Evolutionary conservation across 2,797 vertebrate species (phyloP), one percentile per base, ranked within the genome.

Genomic region (Fistularia tabacaria): DNA sequence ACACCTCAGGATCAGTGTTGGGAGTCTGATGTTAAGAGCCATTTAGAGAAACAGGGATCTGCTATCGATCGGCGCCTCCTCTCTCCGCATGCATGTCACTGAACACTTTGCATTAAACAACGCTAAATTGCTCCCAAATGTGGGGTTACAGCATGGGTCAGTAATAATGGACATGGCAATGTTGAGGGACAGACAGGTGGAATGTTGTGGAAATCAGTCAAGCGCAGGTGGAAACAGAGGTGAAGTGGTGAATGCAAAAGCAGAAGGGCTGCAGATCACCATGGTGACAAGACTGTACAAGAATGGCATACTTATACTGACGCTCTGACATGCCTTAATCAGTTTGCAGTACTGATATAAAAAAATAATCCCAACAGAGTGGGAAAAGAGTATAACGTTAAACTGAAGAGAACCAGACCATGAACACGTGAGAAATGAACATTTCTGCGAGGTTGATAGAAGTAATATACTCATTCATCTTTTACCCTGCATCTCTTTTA

Each of bases 81-180:
- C 66, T 65, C 66, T 82, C 66, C 68, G 64, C 47, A 62, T 5
- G 2, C 60, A 64, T 66, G 64, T 58, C 77, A 67, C 71, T 71
- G 73, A 83, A 83, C 76, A 73, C 67, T 85, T 79, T 65, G 66
- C 73, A 83, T 83, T 80, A 76, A 82, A 73, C 72, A 56, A 57
- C 46, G 73, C 66, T 77, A 80, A 82, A 80, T 72, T 74, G 79
- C 69, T 74, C 48, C 71, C 53, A 54, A 36, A 51, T 8, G 14
- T 13, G 40, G 40, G 11, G 13, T 60, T 66, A 67, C 66, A 44
- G 77, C 61, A 52, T 55, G 64, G 61, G 41, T 60, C 61, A 59
- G 57, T 53, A 38, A 68, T 66, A 72, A 66, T 40, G 60, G 58
- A 73, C 62, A 64, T 15, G 13, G 40, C 14, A 8, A 38, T 7